phyloP scores from a whole-genome alignment of 1,140 invertebrate genomes.

The Bemisia tabaci region DNA sequence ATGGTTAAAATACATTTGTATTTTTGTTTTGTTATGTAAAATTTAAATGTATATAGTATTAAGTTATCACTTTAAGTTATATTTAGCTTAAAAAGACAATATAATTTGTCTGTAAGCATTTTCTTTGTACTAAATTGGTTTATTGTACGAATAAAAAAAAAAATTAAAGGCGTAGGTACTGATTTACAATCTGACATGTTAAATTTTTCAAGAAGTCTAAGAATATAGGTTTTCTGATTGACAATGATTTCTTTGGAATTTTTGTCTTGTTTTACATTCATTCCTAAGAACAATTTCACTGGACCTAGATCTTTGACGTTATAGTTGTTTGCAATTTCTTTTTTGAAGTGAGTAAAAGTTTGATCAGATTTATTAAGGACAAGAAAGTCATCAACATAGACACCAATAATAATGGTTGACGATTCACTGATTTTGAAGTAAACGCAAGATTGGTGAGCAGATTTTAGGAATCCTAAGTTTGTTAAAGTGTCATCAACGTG shows the following conservation, averaged over 20 bases:
- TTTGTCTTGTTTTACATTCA: not conserved
- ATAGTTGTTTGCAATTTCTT: too few relatives aligned
- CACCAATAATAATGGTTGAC: not conserved
- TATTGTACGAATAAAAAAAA: conserved; percentile 20
- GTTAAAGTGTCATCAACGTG: not conserved
- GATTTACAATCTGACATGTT: conserved; percentile 16
- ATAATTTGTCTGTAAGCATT: too few relatives aligned
- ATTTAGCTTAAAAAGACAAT: too few relatives aligned
- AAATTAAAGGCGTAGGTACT: conserved; percentile 13
- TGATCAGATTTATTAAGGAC: too few relatives aligned
- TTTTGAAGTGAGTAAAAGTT: too few relatives aligned
- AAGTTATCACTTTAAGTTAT: too few relatives aligned
- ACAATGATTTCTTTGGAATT: not conserved
- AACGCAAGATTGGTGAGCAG: conserved; percentile 3
- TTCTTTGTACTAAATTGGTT: conserved; percentile 27
- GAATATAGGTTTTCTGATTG: conserved; percentile 14
- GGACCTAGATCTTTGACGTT: not conserved
- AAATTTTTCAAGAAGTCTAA: conserved; percentile 6
- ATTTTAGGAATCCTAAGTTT: conserved; percentile 1
- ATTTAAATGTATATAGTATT: too few relatives aligned
- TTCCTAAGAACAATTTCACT: not conserved
- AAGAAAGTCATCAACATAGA: too few relatives aligned
- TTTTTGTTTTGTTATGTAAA: too few relatives aligned
- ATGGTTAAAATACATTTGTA: too few relatives aligned
- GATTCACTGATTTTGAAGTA: not conserved